These are phyloP conservation scores for Balearica regulorum DNA, from an alignment of 2,797 vertebrate genomes.

Conservation along the genomic window DNA sequence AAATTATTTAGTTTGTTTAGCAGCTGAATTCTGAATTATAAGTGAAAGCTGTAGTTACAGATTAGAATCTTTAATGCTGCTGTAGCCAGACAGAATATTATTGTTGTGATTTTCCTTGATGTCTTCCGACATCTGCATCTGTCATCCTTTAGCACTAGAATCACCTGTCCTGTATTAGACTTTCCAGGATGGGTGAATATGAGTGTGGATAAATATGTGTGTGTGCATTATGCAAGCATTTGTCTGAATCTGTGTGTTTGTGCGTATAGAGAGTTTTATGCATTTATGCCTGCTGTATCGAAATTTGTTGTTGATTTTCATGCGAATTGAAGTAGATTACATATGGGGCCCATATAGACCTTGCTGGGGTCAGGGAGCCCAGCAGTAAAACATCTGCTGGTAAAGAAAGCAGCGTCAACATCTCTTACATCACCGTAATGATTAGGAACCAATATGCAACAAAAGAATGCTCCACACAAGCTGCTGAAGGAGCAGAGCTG, in stretches of 20 bases:
- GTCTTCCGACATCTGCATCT: conserved; percentile 80
- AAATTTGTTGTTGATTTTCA: neutral
- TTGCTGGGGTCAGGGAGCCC: neutral
- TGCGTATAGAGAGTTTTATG: neutral
- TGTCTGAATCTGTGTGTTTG: neutral
- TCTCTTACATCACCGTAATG: fast-evolving
- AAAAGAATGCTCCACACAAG: fast-evolving
- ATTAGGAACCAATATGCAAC: fast-evolving
- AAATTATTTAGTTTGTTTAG: conserved; percentile 86
- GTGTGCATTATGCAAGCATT: neutral
- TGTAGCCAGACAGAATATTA: conserved; percentile 69
- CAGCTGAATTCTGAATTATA: conserved; percentile 78
- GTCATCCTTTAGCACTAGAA: conserved; percentile 48
- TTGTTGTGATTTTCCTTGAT: conserved; percentile 75
- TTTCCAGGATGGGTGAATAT: neutral
- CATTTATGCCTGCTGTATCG: neutral
- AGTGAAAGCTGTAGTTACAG: conserved; percentile 83
- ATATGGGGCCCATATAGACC: neutral
- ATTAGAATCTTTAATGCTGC: conserved; percentile 79
- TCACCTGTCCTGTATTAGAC: neutral
- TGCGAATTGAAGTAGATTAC: neutral
- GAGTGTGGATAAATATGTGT: neutral
- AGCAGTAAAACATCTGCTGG: neutral
- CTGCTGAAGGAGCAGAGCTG: neutral
- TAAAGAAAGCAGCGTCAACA: neutral